Base-by-base conservation (phyloP, 2,888 invertebrate species). In the Epicampocera succincta region DNA sequence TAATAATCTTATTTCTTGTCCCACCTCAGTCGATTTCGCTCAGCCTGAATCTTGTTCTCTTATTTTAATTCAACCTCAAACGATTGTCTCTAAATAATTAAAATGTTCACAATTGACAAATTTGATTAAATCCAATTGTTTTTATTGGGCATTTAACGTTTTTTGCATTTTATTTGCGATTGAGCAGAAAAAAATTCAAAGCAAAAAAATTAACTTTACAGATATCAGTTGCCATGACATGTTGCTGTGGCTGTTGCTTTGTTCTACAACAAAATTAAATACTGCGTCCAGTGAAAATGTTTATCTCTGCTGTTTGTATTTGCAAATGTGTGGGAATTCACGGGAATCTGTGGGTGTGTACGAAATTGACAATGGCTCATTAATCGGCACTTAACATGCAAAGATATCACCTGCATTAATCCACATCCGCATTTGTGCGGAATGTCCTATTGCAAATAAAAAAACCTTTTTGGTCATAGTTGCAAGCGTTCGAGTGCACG, bases 11-110 rank as follows among this genome's bases (percentile, higher is more conserved):
- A n/a, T n/a, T n/a, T 5, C 8, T 33, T 33, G 9, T 33, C 33
- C 33, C 33, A 8, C 33, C 9, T 5, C 5, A 25, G 5, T 25
- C 33, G 5, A 9, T 33, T 33, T 33, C 5, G 6, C n/a, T 29
- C 21, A 40, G 15, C 46, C 40, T 38, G 15, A 42, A 29, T 33
- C 50, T 42, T 63, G 9, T 42, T 13, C 48, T n/a, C 38, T 33
- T 33, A 11, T 29, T 15, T 25, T 40, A 81, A 44, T 68, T 72
- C 76, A 76, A 85, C 84, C 86, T 81, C 87, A 87, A 87, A 87
- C 87, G 86, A 87, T 87, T 87, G 87, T 87, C 87, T 87, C 87
- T 86, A 87, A 87, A 87, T 87, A 87, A 87, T 87, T 87, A 87
- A 87, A 87, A 87, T 86, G 85, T 87, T 87, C 84, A 71, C 77